These are phyloP conservation scores for Cataglyphis altisquamis DNA, from an alignment of 2,888 invertebrate genomes.

Conservation along the genomic window DNA sequence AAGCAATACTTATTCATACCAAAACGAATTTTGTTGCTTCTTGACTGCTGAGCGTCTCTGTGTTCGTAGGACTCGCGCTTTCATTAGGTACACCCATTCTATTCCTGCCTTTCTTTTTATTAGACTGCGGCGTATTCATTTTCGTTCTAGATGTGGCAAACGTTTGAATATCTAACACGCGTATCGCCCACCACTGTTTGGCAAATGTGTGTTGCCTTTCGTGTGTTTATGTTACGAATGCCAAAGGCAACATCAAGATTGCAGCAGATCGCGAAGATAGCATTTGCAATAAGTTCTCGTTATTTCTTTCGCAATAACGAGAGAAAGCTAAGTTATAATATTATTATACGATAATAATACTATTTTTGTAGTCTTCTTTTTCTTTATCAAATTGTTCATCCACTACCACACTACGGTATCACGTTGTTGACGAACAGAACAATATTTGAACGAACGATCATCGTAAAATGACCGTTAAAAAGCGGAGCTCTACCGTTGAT, in stretches of 20 bases:
- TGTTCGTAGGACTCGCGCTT: constrained; percentile 72
- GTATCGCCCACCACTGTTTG: not conserved
- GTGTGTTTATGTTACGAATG: not conserved
- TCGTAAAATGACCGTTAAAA: not conserved
- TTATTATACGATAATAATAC: not conserved
- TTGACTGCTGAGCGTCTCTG: constrained; percentile 79
- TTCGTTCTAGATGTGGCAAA: constrained; percentile 21
- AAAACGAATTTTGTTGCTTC: constrained; percentile 83
- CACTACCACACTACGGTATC: not conserved
- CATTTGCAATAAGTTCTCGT: too few species aligned
- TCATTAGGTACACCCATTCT: constrained; percentile 80
- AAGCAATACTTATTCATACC: constrained; percentile 72
- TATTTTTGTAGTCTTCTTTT: not conserved
- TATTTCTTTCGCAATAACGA: not conserved
- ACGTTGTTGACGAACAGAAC: not conserved
- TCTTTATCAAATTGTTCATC: not conserved
- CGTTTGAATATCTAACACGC: not conserved
- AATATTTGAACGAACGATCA: not conserved
- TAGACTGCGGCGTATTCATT: constrained; percentile 82
- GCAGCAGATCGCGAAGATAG: not conserved
- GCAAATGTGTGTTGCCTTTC: not conserved
- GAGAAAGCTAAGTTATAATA: not conserved
- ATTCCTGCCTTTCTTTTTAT: constrained; percentile 83
- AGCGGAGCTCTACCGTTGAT: not conserved
- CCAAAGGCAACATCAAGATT: too few species aligned